A percentile compares a stretch with the other conserved stretches of the same genome.
Conservation (phyloP, 53 echinoderm and acorn worm genomes). For the Hippasteria phrygiana region DNA sequence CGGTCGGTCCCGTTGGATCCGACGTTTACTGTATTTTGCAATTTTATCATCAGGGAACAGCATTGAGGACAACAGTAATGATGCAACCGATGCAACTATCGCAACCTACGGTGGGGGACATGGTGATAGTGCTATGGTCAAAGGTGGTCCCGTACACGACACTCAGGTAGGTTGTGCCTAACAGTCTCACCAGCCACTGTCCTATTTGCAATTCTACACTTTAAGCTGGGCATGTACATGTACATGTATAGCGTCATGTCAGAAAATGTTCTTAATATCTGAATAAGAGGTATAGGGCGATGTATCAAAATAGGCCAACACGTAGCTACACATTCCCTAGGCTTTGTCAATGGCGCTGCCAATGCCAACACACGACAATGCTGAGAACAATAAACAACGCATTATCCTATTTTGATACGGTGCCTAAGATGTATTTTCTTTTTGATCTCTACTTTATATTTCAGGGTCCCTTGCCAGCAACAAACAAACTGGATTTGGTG, state of each 20-base stretch:
- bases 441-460: too few species aligned
- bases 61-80: neutral
- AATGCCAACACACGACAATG: slow-evolving; percentile 30
- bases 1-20: too few species aligned
- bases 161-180: neutral
- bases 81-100: too few species aligned
- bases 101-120: neutral
- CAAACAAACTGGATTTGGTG: too few species aligned
- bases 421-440: neutral
- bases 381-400: too few species aligned
- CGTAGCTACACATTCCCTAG: neutral
- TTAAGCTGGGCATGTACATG: neutral
- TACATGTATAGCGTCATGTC: too few species aligned
- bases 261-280: slow-evolving; percentile 39
- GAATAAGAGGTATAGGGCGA: too few species aligned
- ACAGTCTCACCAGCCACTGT: neutral
- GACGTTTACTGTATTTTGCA: neutral
- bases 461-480: too few species aligned
- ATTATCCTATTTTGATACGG: neutral
- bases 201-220: slow-evolving; percentile 10
- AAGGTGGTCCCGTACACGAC: slow-evolving; percentile 10
- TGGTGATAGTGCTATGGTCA: neutral
- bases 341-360: neutral
- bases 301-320: slow-evolving; percentile 42
- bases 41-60: slow-evolving; percentile 37